A percentile compares a stretch with the other conserved stretches of the same genome.
Evolutionary conservation across 2,113 vertebrate species (phyloP).

Genomic region (Tachysurus vachellii): DNA sequence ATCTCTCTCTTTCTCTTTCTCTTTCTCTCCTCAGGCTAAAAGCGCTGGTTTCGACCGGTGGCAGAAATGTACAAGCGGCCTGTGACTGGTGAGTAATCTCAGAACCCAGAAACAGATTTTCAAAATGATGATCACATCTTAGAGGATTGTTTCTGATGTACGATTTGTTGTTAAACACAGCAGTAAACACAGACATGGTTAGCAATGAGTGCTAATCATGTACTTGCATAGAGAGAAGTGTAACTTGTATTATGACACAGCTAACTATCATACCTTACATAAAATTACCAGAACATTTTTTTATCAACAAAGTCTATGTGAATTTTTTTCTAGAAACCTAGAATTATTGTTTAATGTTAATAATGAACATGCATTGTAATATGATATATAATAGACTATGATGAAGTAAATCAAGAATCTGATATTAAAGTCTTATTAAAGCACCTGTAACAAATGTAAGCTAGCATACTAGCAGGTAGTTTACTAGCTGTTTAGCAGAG

Average conservation of each 20-base stretch:
- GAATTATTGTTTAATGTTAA: background rate
- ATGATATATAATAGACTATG: background rate
- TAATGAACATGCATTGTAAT: background rate
- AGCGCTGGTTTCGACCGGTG: slow-evolving; percentile 92
- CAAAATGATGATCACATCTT: background rate
- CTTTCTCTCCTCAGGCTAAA: slow-evolving; percentile 79
- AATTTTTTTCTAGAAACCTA: background rate
- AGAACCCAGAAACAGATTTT: background rate
- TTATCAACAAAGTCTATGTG: background rate
- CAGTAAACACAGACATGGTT: background rate
- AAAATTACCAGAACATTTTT: background rate
- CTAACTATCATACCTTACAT: background rate
- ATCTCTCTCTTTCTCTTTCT: slow-evolving; percentile 38
- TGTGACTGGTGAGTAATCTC: slow-evolving; percentile 95
- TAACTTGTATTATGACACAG: background rate
- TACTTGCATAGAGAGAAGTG: background rate
- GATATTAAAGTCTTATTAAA: background rate
- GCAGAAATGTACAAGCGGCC: slow-evolving; percentile 94
- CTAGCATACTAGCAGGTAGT: background rate
- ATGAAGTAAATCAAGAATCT: background rate
- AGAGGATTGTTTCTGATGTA: background rate
- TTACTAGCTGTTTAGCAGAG: background rate
- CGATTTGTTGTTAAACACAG: background rate
- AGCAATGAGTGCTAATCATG: background rate
- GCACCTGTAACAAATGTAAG: background rate